phyloP scores from a whole-genome alignment of 2,888 invertebrate species.

The Thera britannica region DNA sequence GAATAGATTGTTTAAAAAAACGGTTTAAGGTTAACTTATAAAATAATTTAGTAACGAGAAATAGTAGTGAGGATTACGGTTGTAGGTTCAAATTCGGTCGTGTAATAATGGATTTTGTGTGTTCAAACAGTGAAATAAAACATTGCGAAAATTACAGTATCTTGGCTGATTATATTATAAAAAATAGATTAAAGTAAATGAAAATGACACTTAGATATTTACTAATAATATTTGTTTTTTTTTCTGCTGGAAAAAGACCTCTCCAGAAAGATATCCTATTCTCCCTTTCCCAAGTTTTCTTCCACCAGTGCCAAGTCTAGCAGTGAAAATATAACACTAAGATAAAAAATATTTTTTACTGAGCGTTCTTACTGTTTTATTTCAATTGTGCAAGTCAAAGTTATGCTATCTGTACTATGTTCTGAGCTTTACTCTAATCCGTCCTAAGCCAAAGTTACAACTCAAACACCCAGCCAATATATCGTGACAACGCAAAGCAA shows the following conservation, averaged over 20 bases:
- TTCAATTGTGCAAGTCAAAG: neutral
- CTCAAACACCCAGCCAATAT: conserved; percentile 27
- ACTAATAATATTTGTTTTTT: too few relatives aligned
- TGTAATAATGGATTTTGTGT: neutral
- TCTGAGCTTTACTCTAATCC: neutral
- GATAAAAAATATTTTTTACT: too few relatives aligned
- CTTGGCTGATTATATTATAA: too few relatives aligned
- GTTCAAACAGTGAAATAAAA: neutral
- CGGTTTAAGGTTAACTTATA: neutral
- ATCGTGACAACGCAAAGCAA: conserved; percentile 30
- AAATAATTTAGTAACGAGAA: neutral
- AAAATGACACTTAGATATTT: too few relatives aligned
- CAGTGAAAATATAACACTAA: too few relatives aligned
- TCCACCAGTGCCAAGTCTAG: too few relatives aligned
- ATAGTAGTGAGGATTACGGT: neutral
- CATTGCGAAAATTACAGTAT: neutral
- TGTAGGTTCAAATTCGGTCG: neutral
- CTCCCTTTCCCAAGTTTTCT: too few relatives aligned
- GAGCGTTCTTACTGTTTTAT: too few relatives aligned
- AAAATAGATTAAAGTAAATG: too few relatives aligned
- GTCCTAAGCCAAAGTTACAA: conserved; percentile 16
- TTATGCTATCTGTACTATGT: neutral
- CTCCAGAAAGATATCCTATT: too few relatives aligned
- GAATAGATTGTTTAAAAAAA: conserved; percentile 31
- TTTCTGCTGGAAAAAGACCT: too few relatives aligned